These are phyloP conservation scores for Enteromius afrohamiltoni DNA, from an alignment of 2,797 vertebrate genomes.

Conservation along the genomic window DNA sequence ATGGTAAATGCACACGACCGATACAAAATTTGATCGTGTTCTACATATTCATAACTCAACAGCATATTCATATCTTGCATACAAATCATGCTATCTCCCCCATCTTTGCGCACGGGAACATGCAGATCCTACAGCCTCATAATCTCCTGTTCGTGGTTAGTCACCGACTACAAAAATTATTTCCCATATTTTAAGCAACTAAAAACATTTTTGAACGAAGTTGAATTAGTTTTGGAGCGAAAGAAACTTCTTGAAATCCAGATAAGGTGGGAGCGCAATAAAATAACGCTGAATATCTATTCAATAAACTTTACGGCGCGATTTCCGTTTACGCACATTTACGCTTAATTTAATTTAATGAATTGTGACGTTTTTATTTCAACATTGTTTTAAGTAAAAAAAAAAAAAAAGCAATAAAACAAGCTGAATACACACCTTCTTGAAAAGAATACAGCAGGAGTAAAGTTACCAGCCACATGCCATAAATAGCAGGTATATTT, in stretches of 20 bases:
- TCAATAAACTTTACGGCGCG: background rate
- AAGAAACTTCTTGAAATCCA: slow-evolving; percentile 45
- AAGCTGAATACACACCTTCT: slow-evolving; percentile 83
- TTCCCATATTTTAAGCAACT: background rate
- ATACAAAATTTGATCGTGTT: slow-evolving; percentile 57
- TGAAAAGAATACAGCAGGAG: slow-evolving; percentile 98
- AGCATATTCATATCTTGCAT: slow-evolving; percentile 78
- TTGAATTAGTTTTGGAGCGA: slow-evolving; percentile 34
- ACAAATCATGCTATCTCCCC: slow-evolving; percentile 71
- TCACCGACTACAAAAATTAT: background rate
- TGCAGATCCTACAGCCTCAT: slow-evolving; percentile 49
- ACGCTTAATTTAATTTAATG: background rate
- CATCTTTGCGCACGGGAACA: slow-evolving; percentile 58
- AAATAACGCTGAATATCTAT: background rate
- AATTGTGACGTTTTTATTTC: background rate
- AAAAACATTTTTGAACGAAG: slow-evolving; percentile 19
- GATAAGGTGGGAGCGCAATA: background rate
- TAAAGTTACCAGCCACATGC: slow-evolving; percentile 99
- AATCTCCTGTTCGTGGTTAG: background rate
- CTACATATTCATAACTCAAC: slow-evolving; percentile 79
- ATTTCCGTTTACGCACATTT: background rate
- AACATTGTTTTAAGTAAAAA: background rate
- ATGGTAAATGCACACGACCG: background rate
- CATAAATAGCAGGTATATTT: slow-evolving; percentile 95
- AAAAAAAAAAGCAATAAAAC: background rate